Base-by-base conservation (phyloP, 2,888 invertebrate species). In the Pammene fasciana region DNA sequence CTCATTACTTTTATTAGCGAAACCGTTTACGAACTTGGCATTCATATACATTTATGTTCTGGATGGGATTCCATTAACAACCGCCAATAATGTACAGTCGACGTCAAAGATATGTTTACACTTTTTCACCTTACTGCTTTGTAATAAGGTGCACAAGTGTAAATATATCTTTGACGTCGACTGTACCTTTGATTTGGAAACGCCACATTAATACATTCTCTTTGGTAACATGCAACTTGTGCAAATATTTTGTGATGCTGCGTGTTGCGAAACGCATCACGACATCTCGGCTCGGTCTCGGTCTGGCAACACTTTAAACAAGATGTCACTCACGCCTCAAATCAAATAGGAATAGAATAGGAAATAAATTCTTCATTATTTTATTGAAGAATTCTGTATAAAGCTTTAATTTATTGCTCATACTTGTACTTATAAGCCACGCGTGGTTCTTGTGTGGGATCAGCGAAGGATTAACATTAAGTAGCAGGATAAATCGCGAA, bases 271-370 rank as follows among this genome's bases (percentile, higher is more conserved):
- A 60, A 36, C 38, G 61, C 16, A 46, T 34, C 52, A 4, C 34
- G 13, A n/a, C n/a, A 9, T 48, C 10, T 5, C n/a, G n/a, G n/a
- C n/a, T n/a, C n/a, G n/a, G n/a, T n/a, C n/a, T n/a, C n/a, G n/a
- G 10, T 36, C 61, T 50, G 61, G 61, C 38, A 61, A 61, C 61
- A 61, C 61, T 50, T 5, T 0, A 50, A 11, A 18, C 36, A 50
- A 61, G 13, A 61, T 61, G 61, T 61, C 61, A 59, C 43, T 36
- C n/a, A 57, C 16, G 16, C 56, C 11, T 34, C 13, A 48, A 61
- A 48, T 61, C 48, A 18, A 50, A 48, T 61, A 36, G 34, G 60
- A 61, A 61, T 61, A 14, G 8, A 18, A 50, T 46, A 14, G 14
- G 34, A 46, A 38, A 41, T 13, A n/a, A 38, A 38, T 61, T 36